These are phyloP conservation scores for Sphinx pinastri DNA, from an alignment of 2,888 invertebrate species.

Conservation along the genomic window DNA sequence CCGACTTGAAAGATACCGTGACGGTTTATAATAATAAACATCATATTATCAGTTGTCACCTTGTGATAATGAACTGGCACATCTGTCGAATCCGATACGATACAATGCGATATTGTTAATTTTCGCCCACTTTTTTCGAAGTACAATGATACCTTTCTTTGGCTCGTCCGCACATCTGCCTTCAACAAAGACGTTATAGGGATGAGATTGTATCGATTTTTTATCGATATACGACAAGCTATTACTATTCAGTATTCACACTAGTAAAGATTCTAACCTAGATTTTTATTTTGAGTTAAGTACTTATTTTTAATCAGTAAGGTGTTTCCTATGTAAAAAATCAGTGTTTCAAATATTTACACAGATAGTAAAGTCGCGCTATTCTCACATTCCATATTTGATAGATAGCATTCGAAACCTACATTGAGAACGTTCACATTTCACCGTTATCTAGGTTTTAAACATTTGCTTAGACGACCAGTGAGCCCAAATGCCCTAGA, in stretches of 20 bases:
- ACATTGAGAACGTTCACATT: slow-evolving; percentile 7
- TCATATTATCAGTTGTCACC: slow-evolving; percentile 13
- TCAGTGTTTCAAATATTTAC: background rate
- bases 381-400: background rate
- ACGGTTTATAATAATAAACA: background rate
- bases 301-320: too few species aligned
- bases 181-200: slow-evolving; percentile 29
- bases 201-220: background rate
- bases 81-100: slow-evolving; percentile 15
- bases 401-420: background rate
- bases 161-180: slow-evolving; percentile 48
- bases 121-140: slow-evolving; percentile 57
- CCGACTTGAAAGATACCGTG: background rate
- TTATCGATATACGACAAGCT: background rate
- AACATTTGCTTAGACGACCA: slow-evolving; percentile 3
- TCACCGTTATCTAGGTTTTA: slow-evolving; percentile 12
- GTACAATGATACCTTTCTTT: slow-evolving; percentile 43
- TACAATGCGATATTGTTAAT: slow-evolving; percentile 50
- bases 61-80: slow-evolving; percentile 16
- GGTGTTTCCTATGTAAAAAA: too few species aligned
- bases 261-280: too few species aligned
- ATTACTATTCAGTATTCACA: too few species aligned
- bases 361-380: too few species aligned
- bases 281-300: too few species aligned
- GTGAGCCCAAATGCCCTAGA: background rate